Percentiles rank a stretch among this genome's conserved stretches.
Evolutionary conservation across 2,888 invertebrate genomes (phyloP).

Genomic region (Blera fallax): DNA sequence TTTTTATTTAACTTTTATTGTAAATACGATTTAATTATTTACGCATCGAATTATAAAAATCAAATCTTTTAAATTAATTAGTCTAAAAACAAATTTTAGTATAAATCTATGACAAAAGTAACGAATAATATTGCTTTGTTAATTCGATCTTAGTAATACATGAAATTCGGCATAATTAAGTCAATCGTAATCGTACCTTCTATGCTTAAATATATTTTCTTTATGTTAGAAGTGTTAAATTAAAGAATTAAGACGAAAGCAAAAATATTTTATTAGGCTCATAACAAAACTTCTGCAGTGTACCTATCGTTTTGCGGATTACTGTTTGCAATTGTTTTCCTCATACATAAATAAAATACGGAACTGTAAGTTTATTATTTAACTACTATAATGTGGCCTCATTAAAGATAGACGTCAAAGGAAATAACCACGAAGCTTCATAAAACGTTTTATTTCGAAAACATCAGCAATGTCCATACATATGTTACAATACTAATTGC

Average conservation of each 20-base stretch:
- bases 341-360: no score
- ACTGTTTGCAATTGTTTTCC: neutral
- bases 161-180: neutral
- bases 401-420: no score
- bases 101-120: neutral
- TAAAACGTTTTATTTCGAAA: no score
- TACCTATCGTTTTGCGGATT: neutral
- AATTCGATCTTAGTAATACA: neutral
- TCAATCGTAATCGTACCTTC: neutral
- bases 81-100: neutral
- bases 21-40: neutral
- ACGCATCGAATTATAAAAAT: neutral
- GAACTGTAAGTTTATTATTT: no score
- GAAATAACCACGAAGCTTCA: no score
- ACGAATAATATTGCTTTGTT: neutral
- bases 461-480: neutral
- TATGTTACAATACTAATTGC: no score
- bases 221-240: no score
- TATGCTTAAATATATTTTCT: no score
- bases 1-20: neutral
- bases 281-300: no score
- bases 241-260: no score
- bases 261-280: no score
- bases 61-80: neutral
- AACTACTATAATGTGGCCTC: neutral